Evolutionary conservation across 1,140 invertebrate genomes (phyloP), one percentile per base, ranked within the genome.

Genomic region (Ganaspis sp.): DNA sequence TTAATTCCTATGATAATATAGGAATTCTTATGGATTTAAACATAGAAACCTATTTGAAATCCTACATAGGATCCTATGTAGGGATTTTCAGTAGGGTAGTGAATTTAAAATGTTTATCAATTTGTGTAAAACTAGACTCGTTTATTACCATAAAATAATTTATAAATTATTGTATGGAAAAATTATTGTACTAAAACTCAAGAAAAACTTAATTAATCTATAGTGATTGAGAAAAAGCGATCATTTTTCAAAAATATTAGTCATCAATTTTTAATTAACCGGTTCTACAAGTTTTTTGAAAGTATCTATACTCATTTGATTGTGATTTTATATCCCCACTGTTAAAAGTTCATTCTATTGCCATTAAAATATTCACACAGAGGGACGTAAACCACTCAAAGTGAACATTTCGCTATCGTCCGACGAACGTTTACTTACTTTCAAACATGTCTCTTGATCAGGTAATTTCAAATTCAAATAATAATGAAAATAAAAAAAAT

Each of bases 281-380:
- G 58, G 58, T 64, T 64, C 12, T 34, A 34, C 58, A 34, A 64
- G 58, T 64, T 64, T 64, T 64, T 64, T 64, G 12, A 26, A 12
- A 4, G 11, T 34, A 12, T 64, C 26, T 26, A 6, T 64, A 29
- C 21, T 64, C 4, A 64, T 64, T 64, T 64, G 23, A 23, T 29
- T 64, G 15, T 29, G 21, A 29, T 12, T 64, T 29, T 15, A 64
- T 29, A 64, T 64, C 58, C 58, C 58, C 58, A 29, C 58, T 34
- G 23, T 29, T 64, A n/a, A 23, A 64, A 23, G 9, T 49, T 49
- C 6, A 17, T 15, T 29, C 26, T 64, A 4, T 64, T 64, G 26
- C 23, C 12, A 64, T 29, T 64, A 64, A 64, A 64, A 29, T 64
- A 64, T 64, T 1, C 23, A 64, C 23, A 29, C 23, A 26, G 12